Evolutionary conservation across 2,888 invertebrate species (phyloP), one percentile per base, ranked within the genome.

Genomic region (Uloborus plumipes): DNA sequence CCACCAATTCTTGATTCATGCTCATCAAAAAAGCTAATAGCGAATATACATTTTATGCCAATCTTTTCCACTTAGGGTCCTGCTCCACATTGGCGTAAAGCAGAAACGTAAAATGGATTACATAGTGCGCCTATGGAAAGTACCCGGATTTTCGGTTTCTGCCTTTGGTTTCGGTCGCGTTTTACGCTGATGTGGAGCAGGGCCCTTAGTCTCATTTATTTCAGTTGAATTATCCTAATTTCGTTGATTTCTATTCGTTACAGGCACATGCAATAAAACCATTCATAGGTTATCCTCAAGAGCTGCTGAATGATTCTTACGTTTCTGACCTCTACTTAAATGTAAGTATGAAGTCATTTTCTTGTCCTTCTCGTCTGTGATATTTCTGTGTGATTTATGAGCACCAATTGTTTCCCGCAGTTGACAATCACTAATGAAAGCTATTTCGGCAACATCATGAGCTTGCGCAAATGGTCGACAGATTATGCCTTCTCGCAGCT

Each of bases 401-500:
- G n/a, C 18, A 61, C 18, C 16, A 49, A 18, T 39, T 62, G 18
- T 65, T 26, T 18, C 11, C 64, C 69, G 20, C 65, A 80, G 73
- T 88, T 95, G 88, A 93, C 94, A 85, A 92, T 95, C 88, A 91
- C 93, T 77, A 90, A 92, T 0, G 91, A 92, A 76, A 91, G 92
- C 86, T 93, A 95, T 87, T 92, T 95, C 89, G 92, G 93, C 86
- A 94, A 94, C 0, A 92, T 94, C 65, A 89, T 95, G 85, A 94
- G 93, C 87, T 90, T 95, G 87, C 94, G 94, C 1, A 91, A 93
- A 73, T 95, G 95, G 88, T 94, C 94, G 62, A 94, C 94, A 0
- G 92, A 94, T 88, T 94, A 93, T 88, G 92, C 94, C 26, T 95
- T 95, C 89, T 92, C 92, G 85, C 93, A 94, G 87, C 90, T 96